Base-by-base conservation (phyloP, 2,113 vertebrate genomes). In the Amphiprion ocellaris region DNA sequence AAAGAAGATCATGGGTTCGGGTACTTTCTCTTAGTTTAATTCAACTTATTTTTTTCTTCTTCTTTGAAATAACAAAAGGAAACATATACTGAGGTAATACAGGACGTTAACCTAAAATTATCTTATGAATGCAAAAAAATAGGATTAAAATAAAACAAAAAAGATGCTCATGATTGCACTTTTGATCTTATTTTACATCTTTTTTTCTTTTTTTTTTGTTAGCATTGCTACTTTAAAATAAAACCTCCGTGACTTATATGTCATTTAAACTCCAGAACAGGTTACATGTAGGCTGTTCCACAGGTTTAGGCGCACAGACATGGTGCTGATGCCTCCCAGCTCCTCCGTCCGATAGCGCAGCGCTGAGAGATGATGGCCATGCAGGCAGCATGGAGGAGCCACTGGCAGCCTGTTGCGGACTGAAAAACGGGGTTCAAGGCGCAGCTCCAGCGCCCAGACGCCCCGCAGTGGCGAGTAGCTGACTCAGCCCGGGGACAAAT, bases 391-490 rank as follows among this genome's bases (percentile, higher is more conserved):
- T 56, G 60, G 5, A 8, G 44, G 17, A 0, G 33, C 7, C 9
- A 14, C 41, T 14, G 56, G n/a, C 79, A 69, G 79, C 62, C 69
- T 79, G 86, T 68, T 75, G 82, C 60, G 33, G 33, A 26, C 67
- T 21, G 44, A 26, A 3, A 7, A 30, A 50, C 4, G 70, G 69
- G 78, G 64, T 69, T 53, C 77, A 30, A 66, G 72, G 73, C 81
- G 66, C 66, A 24, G 74, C 75, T 82, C 83, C 89, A 94, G 96
- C 92, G 90, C 94, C 93, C 95, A 87, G 90, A 94, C 95, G 93
- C 96, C 96, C 95, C 94, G 94, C 92, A 92, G 96, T 94, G 96
- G 96, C 79, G 83, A 80, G 44, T 77, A 60, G 67, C 83, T 37
- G 69, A 71, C 77, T 84, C 74, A 70, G 67, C 70, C 63, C 28